Conservation (phyloP, 2,113 vertebrate species). For the Bufo bufo region DNA sequence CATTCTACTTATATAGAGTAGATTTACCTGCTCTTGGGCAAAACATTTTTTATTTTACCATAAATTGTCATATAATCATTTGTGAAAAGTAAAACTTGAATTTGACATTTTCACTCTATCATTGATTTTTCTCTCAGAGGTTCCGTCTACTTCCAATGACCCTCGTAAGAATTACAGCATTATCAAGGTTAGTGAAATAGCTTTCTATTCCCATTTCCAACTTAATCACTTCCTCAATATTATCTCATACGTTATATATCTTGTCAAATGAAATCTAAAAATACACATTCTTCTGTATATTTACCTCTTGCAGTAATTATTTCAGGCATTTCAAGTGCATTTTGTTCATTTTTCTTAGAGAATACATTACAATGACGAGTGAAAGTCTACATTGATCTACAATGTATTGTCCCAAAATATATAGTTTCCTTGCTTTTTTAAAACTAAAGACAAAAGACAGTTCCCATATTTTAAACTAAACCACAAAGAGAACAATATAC, state of each 20-base stretch:
- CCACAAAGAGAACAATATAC: not conserved
- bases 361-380: slow-evolving; percentile 4
- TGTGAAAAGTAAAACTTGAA: not conserved
- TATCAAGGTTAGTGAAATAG: slow-evolving; percentile 37
- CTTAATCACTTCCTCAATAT: slow-evolving; percentile 34
- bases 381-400: not conserved
- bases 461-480: not conserved
- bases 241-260: slow-evolving; percentile 25
- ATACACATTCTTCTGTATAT: slow-evolving; percentile 36
- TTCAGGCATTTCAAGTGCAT: slow-evolving; percentile 16
- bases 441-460: not conserved
- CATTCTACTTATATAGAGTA: not conserved
- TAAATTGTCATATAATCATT: not conserved
- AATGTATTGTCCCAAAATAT: slow-evolving; percentile 22
- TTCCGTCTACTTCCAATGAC: slow-evolving; percentile 20
- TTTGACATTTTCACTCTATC: slow-evolving; percentile 9
- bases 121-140: not conserved
- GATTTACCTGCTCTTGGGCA: not conserved
- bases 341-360: slow-evolving; percentile 19
- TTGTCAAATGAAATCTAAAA: slow-evolving; percentile 27
- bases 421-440: not conserved
- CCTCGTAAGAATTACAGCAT: slow-evolving; percentile 32
- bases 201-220: slow-evolving; percentile 32
- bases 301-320: slow-evolving; percentile 35
- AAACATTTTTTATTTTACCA: not conserved